phyloP scores from a whole-genome alignment of 2,888 invertebrate genomes.

The Athetis lepigone region DNA sequence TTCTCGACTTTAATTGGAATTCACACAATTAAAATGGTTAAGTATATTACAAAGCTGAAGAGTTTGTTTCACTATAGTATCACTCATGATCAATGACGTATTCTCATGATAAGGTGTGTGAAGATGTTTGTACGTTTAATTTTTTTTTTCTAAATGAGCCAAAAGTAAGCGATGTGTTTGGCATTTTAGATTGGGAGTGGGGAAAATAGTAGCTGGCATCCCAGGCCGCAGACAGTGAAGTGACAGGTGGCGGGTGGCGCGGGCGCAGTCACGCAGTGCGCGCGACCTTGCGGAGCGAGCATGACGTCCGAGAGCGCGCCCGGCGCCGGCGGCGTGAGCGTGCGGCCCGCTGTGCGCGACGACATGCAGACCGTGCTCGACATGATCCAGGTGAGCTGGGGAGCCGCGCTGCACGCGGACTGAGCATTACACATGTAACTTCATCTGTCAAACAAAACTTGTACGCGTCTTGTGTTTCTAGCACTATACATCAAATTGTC shows the following conservation, averaged over 20 bases:
- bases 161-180: no score
- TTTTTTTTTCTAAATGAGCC: no score
- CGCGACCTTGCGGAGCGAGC: background rate
- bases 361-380: conserved; percentile 74
- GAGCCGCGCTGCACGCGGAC: background rate
- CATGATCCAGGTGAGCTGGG: conserved; percentile 78
- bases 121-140: no score
- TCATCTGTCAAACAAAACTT: no score
- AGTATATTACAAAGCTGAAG: no score
- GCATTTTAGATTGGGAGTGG: background rate
- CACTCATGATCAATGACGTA: no score
- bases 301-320: conserved; percentile 17
- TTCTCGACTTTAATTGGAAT: no score
- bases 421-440: no score
- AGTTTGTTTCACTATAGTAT: no score
- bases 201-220: conserved; percentile 1
- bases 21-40: no score
- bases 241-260: background rate
- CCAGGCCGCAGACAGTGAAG: background rate
- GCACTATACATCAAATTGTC: background rate
- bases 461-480: conserved; percentile 5
- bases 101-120: no score
- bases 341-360: conserved; percentile 72
- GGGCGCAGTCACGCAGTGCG: background rate
- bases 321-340: conserved; percentile 50